Evolutionary conservation across 2,797 vertebrate species (phyloP).

Genomic region (Enteromius fasciolatus): DNA sequence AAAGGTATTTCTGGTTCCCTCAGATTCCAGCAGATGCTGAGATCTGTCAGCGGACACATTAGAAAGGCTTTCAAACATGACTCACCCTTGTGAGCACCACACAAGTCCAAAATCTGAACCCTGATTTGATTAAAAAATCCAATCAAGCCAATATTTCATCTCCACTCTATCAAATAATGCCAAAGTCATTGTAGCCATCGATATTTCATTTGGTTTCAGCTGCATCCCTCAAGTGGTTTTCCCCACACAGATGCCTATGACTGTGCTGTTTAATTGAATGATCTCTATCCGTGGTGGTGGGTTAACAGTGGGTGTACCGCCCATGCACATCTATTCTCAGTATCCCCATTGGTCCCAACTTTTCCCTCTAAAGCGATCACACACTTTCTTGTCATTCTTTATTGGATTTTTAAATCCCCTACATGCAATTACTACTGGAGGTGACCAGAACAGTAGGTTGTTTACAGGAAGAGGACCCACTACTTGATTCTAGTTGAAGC

Average conservation of each 20-base stretch:
- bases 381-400: conserved; percentile 43
- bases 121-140: conserved; percentile 51
- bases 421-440: conserved; percentile 44
- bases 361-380: conserved; percentile 52
- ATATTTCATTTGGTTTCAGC: conserved; percentile 59
- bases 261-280: conserved; percentile 57
- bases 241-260: conserved; percentile 35
- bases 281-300: conserved; percentile 18
- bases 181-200: conserved; percentile 58
- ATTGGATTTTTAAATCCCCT: conserved; percentile 50
- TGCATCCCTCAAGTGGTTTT: conserved; percentile 44
- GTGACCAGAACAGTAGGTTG: conserved; percentile 51
- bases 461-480: conserved; percentile 26
- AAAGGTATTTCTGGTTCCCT: background rate
- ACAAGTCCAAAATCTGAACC: conserved; percentile 45
- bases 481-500: background rate
- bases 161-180: conserved; percentile 48
- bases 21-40: conserved; percentile 1
- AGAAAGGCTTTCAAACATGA: conserved; percentile 40
- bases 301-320: conserved; percentile 52
- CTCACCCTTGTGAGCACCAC: conserved; percentile 42
- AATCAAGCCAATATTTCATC: conserved; percentile 52
- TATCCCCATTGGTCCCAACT: conserved; percentile 47
- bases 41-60: conserved; percentile 40
- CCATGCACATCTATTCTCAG: conserved; percentile 50